Conservation (phyloP, 2,888 invertebrate species). For the Rotaria socialis region DNA sequence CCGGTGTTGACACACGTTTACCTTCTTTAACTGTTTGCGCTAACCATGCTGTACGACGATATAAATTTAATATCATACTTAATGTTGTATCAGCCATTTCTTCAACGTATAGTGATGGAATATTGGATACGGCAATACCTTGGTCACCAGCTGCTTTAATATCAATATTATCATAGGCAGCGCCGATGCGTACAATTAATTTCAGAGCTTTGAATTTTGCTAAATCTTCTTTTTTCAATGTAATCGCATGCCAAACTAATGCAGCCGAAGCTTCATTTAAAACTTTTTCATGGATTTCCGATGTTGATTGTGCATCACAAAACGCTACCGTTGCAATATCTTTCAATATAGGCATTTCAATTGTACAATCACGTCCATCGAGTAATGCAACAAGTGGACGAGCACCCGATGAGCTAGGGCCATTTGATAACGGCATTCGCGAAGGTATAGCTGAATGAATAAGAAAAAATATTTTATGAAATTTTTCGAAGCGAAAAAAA, state of each 20-base stretch:
- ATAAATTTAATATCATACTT: constrained; percentile 96
- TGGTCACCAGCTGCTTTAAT: constrained; percentile 73
- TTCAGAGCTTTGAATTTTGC: constrained; percentile 97
- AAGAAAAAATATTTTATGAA: neutral
- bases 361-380: constrained; percentile 97
- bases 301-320: constrained; percentile 98
- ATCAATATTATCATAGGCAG: constrained; percentile 96
- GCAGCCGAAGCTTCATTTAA: constrained; percentile 98
- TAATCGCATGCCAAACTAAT: constrained; percentile 99
- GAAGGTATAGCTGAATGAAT: neutral
- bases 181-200: constrained; percentile 96
- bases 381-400: constrained; percentile 93
- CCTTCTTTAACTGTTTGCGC: constrained; percentile 92
- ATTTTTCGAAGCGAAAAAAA: neutral
- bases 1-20: constrained; percentile 46
- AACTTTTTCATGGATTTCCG: constrained; percentile 99
- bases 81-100: constrained; percentile 97
- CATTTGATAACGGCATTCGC: neutral
- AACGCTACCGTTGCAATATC: constrained; percentile 99
- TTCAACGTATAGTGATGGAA: constrained; percentile 83
- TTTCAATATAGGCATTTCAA: constrained; percentile 99
- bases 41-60: constrained; percentile 97
- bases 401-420: constrained; percentile 47
- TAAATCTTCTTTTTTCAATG: constrained; percentile 94
- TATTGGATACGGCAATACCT: constrained; percentile 99